phyloP scores from a whole-genome alignment of 2,888 invertebrate genomes.

The Oscheius sp. region DNA sequence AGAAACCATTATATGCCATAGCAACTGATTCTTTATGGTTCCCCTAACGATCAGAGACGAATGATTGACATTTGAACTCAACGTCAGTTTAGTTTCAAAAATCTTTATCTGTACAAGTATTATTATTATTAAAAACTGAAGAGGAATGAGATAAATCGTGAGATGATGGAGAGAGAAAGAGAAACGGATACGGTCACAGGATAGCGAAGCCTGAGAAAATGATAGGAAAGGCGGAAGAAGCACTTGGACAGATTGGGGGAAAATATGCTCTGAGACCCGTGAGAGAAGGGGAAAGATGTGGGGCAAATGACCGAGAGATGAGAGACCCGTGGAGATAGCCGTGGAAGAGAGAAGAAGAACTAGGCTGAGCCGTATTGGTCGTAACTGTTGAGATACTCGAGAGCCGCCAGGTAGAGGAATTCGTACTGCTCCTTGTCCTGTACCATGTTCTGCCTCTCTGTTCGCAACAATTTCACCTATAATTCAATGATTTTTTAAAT shows the following conservation, averaged over 20 bases:
- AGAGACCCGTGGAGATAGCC: slow-evolving; percentile 29
- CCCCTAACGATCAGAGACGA: too few relatives aligned
- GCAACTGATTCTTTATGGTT: too few relatives aligned
- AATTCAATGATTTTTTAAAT: too few relatives aligned
- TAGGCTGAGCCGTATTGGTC: slow-evolving; percentile 26
- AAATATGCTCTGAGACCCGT: slow-evolving; percentile 36
- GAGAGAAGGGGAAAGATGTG: slow-evolving; percentile 7
- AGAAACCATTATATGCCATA: too few relatives aligned
- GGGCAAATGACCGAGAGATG: slow-evolving; percentile 20
- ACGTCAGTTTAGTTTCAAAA: too few relatives aligned
- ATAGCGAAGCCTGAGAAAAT: background rate
- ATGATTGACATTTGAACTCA: too few relatives aligned
- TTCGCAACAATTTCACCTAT: slow-evolving; percentile 88
- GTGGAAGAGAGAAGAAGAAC: background rate
- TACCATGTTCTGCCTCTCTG: slow-evolving; percentile 98
- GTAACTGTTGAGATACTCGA: slow-evolving; percentile 84
- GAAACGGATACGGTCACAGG: background rate
- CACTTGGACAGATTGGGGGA: slow-evolving; percentile 11
- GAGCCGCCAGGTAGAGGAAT: slow-evolving; percentile 97
- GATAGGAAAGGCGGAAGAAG: slow-evolving; percentile 9
- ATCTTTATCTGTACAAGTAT: too few relatives aligned
- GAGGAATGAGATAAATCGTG: too few relatives aligned
- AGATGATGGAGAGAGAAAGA: too few relatives aligned
- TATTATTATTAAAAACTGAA: too few relatives aligned
- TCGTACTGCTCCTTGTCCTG: slow-evolving; percentile 99